phyloP scores from a whole-genome alignment of 2,888 invertebrate species.

The Sesia apiformis region DNA sequence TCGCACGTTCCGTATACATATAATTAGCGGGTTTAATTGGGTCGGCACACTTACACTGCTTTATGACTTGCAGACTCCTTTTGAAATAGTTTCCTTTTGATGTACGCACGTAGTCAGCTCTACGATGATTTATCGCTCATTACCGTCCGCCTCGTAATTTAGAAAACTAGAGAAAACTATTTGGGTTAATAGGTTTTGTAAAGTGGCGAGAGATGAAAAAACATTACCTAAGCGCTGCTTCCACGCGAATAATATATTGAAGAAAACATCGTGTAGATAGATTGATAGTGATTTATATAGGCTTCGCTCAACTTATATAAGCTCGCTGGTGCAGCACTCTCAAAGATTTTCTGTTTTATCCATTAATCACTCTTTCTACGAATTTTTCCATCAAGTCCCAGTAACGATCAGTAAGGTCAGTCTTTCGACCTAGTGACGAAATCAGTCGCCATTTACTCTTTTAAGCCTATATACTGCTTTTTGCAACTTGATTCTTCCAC shows the following conservation, averaged over 20 bases:
- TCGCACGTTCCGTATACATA: slow-evolving; percentile 17
- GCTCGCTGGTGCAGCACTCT: no score
- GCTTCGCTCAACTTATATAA: no score
- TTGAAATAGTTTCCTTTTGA: slow-evolving; percentile 30
- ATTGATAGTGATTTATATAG: no score
- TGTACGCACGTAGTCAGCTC: slow-evolving; percentile 23
- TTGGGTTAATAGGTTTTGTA: slow-evolving; percentile 23
- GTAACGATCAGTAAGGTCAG: no score
- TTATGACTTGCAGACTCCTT: slow-evolving; percentile 29
- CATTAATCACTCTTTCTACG: no score
- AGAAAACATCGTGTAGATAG: not conserved
- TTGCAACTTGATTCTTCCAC: no score
- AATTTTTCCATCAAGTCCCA: no score
- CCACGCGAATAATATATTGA: slow-evolving; percentile 1
- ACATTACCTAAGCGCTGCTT: not conserved
- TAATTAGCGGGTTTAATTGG: slow-evolving; percentile 40
- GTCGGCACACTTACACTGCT: slow-evolving; percentile 27
- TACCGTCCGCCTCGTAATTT: slow-evolving; percentile 22
- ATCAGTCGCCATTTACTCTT: no score
- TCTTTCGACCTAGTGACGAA: no score
- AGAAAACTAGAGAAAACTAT: slow-evolving; percentile 21
- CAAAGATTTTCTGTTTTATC: no score
- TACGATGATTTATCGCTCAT: slow-evolving; percentile 37
- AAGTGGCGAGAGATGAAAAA: slow-evolving; percentile 9
- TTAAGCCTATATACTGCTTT: no score